Percentiles rank a stretch among this genome's conserved stretches.
phyloP scores from a whole-genome alignment of 2,888 invertebrate genomes.

The Carabus problematicus region DNA sequence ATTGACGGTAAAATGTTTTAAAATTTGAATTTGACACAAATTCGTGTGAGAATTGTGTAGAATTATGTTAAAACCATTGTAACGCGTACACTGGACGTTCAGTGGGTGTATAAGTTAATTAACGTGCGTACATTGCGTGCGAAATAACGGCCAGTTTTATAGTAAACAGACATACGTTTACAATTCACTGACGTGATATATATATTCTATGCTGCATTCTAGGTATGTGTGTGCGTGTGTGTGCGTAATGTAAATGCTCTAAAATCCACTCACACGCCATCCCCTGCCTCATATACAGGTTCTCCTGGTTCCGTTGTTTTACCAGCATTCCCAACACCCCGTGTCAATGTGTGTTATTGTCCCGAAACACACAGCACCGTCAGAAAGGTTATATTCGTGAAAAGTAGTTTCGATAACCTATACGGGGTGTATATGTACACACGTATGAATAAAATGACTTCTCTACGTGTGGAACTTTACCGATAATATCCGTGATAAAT shows the following conservation, averaged over 20 bases:
- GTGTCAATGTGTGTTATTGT: conserved; percentile 5
- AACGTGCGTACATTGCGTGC: conserved; percentile 13
- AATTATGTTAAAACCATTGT: conserved; percentile 21
- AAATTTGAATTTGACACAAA: conserved; percentile 39
- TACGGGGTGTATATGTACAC: no score
- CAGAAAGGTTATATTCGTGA: conserved; percentile 39
- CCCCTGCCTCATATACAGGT: no score
- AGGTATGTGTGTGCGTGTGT: conserved; percentile 25
- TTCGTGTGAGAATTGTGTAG: conserved; percentile 20
- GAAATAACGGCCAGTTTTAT: conserved; percentile 27
- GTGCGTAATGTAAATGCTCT: no score
- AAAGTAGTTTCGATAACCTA: conserved; percentile 33
- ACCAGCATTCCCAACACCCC: background rate
- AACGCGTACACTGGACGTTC: conserved; percentile 9
- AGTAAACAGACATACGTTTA: conserved; percentile 43
- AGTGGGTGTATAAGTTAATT: conserved; percentile 16
- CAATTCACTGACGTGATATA: conserved; percentile 38
- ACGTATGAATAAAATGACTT: no score
- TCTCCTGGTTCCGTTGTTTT: no score
- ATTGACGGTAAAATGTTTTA: conserved; percentile 43
- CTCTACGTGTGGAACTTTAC: no score
- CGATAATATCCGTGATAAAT: no score
- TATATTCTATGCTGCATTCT: conserved; percentile 41
- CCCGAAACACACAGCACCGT: conserved; percentile 11
- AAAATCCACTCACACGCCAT: no score